Percentiles rank a stretch among this genome's conserved stretches.
Evolutionary conservation across 2,888 invertebrate genomes (phyloP).

Genomic region (Strigamia transsilvanica): DNA sequence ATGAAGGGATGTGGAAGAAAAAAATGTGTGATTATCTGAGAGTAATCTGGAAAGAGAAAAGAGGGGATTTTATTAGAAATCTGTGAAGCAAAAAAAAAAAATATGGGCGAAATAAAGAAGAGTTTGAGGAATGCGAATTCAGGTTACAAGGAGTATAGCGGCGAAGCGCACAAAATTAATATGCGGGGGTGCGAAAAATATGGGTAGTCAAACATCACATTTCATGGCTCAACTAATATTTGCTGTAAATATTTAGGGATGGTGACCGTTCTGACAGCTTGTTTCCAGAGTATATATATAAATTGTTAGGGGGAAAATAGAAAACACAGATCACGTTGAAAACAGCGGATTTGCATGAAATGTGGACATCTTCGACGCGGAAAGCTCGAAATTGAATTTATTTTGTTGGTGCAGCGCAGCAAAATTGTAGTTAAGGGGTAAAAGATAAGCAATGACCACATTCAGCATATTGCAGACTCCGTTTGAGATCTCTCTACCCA

Average conservation of each 20-base stretch:
- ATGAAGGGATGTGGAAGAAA: slow-evolving; percentile 26
- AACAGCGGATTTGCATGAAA: too few relatives aligned
- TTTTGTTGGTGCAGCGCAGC: too few relatives aligned
- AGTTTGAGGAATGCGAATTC: not conserved
- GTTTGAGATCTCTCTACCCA: not conserved
- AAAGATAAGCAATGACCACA: too few relatives aligned
- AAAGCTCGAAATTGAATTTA: too few relatives aligned
- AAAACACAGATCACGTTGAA: too few relatives aligned
- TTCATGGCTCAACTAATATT: slow-evolving; percentile 38
- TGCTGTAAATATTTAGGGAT: slow-evolving; percentile 45
- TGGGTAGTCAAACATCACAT: slow-evolving; percentile 43
- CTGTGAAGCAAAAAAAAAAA: slow-evolving; percentile 35
- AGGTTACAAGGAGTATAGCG: not conserved
- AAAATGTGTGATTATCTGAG: slow-evolving; percentile 38
- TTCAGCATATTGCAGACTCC: not conserved
- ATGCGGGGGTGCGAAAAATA: not conserved
- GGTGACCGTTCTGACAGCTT: slow-evolving; percentile 16
- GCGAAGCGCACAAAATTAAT: slow-evolving; percentile 25
- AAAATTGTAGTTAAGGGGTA: too few relatives aligned
- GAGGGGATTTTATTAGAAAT: slow-evolving; percentile 26
- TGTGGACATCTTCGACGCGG: too few relatives aligned
- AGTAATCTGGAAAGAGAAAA: slow-evolving; percentile 22
- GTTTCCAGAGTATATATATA: not conserved
- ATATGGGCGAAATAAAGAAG: not conserved
- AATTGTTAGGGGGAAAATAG: not conserved